A percentile compares a stretch with the other conserved stretches of the same genome.
These are phyloP conservation scores for Premnoplex brunnescens DNA, from an alignment of 2,797 vertebrate species.

Conservation along the genomic window DNA sequence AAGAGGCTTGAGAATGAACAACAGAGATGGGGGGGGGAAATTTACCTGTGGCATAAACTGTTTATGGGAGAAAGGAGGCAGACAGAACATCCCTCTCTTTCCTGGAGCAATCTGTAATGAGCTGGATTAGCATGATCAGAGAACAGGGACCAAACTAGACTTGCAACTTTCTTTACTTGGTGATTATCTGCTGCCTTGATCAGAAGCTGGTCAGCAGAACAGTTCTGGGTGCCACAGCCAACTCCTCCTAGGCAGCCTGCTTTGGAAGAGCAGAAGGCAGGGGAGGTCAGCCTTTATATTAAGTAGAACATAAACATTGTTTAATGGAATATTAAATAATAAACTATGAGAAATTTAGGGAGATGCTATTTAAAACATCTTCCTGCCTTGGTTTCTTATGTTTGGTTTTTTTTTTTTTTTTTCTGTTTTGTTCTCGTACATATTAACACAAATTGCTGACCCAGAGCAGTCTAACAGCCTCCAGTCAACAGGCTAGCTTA, in stretches of 20 bases:
- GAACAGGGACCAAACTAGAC: neutral
- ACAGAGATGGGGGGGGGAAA: neutral
- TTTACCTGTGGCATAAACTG: neutral
- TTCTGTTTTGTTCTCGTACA: neutral
- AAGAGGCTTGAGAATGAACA: neutral
- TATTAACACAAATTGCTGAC: neutral
- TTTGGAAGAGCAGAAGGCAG: neutral
- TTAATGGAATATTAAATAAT: neutral
- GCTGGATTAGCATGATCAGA: neutral
- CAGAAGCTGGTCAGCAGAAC: neutral
- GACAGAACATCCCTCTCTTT: neutral
- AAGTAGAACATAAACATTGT: neutral
- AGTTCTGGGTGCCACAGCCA: neutral
- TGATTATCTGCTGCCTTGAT: neutral
- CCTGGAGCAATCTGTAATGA: neutral
- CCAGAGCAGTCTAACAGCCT: neutral
- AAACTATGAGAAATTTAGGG: neutral
- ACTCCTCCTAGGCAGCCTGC: neutral
- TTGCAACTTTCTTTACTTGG: neutral
- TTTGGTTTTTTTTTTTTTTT: neutral
- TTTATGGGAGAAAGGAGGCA: neutral
- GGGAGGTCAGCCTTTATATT: neutral
- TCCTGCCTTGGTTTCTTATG: neutral
- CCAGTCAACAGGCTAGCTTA: neutral
- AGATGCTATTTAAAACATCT: neutral